A percentile compares a stretch with the other conserved stretches of the same genome.
Evolutionary conservation across 2,888 invertebrate species (phyloP).

Genomic region (Meiosimyza platycephala): DNA sequence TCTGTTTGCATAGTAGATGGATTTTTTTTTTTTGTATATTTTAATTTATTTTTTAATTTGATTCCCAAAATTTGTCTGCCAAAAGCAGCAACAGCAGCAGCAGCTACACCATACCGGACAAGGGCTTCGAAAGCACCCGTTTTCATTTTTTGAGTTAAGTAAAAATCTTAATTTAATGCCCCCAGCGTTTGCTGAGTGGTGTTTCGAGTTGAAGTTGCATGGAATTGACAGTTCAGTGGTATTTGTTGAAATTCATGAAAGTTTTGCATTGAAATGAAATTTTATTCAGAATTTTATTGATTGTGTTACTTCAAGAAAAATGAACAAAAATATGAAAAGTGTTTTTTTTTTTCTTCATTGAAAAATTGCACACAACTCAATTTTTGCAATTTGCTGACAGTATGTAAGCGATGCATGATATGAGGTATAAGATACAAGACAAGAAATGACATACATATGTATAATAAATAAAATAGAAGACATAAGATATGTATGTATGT

Average conservation of each 20-base stretch:
- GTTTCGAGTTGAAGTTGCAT: background rate
- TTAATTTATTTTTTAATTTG: slow-evolving; percentile 38
- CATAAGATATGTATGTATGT: no score
- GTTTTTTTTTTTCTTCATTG: no score
- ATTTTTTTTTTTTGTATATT: slow-evolving; percentile 33
- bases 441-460: no score
- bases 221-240: slow-evolving; percentile 24
- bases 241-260: slow-evolving; percentile 17
- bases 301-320: slow-evolving; percentile 11
- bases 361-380: no score
- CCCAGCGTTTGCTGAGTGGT: background rate
- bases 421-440: no score
- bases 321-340: no score
- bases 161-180: background rate
- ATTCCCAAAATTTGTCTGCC: slow-evolving; percentile 32
- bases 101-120: background rate
- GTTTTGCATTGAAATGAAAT: background rate
- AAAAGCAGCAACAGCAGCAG: background rate
- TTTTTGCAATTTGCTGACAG: no score
- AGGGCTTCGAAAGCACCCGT: no score
- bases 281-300: slow-evolving; percentile 21
- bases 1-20: slow-evolving; percentile 41
- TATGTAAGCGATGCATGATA: no score
- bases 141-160: background rate
- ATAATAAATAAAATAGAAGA: no score